Evolutionary conservation across 2,113 vertebrate species (phyloP).

Genomic region (Alaudala cheleensis): DNA sequence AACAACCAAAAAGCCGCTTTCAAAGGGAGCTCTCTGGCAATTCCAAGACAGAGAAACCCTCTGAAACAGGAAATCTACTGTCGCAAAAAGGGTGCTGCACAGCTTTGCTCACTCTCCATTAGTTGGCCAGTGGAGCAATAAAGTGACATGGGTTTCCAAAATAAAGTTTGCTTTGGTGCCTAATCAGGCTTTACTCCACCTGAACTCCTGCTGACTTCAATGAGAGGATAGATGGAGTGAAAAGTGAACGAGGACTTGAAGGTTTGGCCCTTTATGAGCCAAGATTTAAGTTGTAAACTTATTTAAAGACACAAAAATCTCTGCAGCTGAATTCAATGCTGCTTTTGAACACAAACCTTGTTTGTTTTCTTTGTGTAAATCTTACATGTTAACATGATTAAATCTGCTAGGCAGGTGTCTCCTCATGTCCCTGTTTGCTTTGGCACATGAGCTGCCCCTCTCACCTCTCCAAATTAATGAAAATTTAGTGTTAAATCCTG

Average conservation of each 20-base stretch:
- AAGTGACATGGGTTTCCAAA: conserved; percentile 24
- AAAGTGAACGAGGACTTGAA: conserved; percentile 10
- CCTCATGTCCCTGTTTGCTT: conserved; percentile 47
- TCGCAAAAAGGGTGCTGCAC: neutral
- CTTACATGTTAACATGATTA: conserved; percentile 31
- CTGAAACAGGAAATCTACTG: conserved; percentile 9
- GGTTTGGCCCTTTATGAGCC: neutral
- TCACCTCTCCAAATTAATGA: conserved; percentile 46
- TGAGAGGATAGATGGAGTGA: neutral
- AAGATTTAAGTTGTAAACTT: conserved; percentile 29
- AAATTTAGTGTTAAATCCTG: conserved; percentile 50
- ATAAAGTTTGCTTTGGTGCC: conserved; percentile 50
- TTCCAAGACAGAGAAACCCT: neutral
- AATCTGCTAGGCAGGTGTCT: conserved; percentile 48
- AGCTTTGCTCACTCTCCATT: neutral
- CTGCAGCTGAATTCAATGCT: conserved; percentile 22
- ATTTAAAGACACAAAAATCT: conserved; percentile 11
- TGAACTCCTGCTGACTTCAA: conserved; percentile 48
- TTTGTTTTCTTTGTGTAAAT: conserved; percentile 52
- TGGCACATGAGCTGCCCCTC: conserved; percentile 2
- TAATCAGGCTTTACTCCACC: conserved; percentile 38
- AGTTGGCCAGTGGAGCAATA: neutral
- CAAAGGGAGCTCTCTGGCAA: neutral
- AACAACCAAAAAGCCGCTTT: neutral
- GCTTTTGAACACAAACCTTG: conserved; percentile 12